Percentiles rank a stretch among this genome's conserved stretches.
These are phyloP conservation scores for Setophaga petechia DNA, from an alignment of 2,113 vertebrate species.

Conservation along the genomic window DNA sequence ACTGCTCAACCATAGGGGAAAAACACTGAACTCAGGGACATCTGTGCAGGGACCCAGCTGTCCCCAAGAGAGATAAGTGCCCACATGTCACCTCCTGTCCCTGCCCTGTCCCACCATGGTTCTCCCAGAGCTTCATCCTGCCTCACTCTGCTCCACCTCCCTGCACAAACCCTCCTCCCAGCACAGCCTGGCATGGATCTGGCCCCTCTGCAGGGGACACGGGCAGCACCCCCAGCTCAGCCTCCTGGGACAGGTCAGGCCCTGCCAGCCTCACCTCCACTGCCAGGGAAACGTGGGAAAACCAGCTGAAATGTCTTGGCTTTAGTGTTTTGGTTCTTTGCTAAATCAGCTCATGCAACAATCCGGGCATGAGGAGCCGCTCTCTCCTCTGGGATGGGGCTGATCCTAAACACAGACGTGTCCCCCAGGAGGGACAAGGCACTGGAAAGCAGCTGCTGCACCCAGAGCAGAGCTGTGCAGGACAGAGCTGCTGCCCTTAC, in stretches of 20 bases:
- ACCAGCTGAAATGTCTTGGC: neutral
- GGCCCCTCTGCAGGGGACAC: too few relatives aligned
- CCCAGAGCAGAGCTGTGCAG: neutral
- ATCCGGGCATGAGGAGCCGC: neutral
- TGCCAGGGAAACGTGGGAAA: neutral
- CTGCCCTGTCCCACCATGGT: neutral
- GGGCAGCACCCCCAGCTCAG: neutral
- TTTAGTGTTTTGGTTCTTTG: constrained; percentile 3
- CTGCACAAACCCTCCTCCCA: neutral
- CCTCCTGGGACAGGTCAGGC: fast-evolving
- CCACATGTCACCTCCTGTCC: fast-evolving
- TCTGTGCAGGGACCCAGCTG: neutral
- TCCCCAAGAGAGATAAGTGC: neutral
- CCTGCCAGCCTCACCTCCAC: neutral
- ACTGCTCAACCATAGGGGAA: neutral
- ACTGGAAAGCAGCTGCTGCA: constrained; percentile 37
- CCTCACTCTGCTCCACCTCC: neutral
- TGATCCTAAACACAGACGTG: neutral
- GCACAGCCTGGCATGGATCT: fast-evolving
- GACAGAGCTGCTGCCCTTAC: neutral
- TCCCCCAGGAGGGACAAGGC: constrained; percentile 39
- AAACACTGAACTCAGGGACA: fast-evolving
- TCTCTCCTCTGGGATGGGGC: neutral
- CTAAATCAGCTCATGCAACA: neutral
- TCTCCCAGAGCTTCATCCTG: neutral